A percentile compares a stretch with the other conserved stretches of the same genome.
phyloP scores from a whole-genome alignment of 2,113 vertebrate genomes.

The Pycnonotus jocosus region DNA sequence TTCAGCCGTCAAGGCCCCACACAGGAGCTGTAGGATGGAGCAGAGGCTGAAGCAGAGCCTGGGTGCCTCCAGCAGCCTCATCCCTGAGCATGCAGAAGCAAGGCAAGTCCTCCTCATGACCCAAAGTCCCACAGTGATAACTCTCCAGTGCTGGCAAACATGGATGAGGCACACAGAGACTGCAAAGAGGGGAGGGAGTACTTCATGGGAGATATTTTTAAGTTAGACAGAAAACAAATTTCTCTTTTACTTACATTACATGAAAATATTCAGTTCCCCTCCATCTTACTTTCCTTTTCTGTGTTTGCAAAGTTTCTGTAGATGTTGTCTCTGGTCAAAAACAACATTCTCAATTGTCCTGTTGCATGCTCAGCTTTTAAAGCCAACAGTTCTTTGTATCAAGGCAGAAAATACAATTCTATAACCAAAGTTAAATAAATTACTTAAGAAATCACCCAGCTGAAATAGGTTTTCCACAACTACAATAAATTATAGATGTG shows the following conservation, averaged over 20 bases:
- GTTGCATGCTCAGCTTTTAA: not conserved
- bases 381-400: not conserved
- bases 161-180: not conserved
- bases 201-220: not conserved
- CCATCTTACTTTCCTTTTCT: not conserved
- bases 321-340: not conserved
- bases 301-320: not conserved
- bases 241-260: not conserved
- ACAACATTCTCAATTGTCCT: not conserved
- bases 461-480: not conserved
- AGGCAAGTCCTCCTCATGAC: not conserved
- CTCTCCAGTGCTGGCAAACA: not conserved
- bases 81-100: rapidly evolving
- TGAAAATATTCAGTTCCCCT: not conserved
- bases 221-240: not conserved
- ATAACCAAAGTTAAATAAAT: not conserved
- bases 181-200: not conserved
- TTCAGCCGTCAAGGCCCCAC: not conserved
- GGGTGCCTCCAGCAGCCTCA: rapidly evolving
- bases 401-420: not conserved
- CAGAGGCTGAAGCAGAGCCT: not conserved
- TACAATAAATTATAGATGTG: not conserved
- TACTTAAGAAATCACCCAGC: not conserved
- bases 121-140: not conserved
- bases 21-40: not conserved